Evolutionary conservation across 2,797 vertebrate species (phyloP).

Genomic region (Tapirus indicus): DNA sequence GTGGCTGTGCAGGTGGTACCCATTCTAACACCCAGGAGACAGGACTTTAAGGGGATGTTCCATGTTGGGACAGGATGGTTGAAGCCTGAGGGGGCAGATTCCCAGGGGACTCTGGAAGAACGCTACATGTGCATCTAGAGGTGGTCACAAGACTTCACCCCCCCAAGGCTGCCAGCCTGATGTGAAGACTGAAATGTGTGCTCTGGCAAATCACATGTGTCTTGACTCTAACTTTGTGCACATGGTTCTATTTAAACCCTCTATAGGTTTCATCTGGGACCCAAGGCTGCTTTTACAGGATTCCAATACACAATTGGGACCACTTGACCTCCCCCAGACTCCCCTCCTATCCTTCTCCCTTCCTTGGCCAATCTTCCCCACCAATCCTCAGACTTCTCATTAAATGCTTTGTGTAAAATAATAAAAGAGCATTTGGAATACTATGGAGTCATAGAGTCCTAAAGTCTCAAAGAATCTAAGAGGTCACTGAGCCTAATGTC

Average conservation of each 20-base stretch:
- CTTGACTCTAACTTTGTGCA: background rate
- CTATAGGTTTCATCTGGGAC: background rate
- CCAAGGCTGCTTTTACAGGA: background rate
- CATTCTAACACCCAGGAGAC: background rate
- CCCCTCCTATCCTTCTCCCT: background rate
- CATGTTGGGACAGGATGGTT: background rate
- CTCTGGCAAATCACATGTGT: background rate
- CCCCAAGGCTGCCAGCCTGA: background rate
- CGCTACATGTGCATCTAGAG: background rate
- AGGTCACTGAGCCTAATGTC: background rate
- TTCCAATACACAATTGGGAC: background rate
- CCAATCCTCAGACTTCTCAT: background rate
- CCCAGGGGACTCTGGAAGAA: background rate
- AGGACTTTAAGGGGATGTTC: background rate
- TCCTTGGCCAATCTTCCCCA: background rate
- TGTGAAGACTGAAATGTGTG: background rate
- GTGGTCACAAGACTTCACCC: background rate
- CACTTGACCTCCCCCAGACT: background rate
- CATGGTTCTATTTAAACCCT: background rate
- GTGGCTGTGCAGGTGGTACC: background rate
- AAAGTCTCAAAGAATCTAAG: background rate
- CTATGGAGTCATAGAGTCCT: background rate
- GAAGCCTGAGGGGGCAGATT: background rate
- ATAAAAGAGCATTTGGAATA: slow-evolving; percentile 13
- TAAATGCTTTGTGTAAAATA: background rate